These are phyloP conservation scores for Xiphydria camelus DNA, from an alignment of 2,888 invertebrate genomes.

Conservation along the genomic window DNA sequence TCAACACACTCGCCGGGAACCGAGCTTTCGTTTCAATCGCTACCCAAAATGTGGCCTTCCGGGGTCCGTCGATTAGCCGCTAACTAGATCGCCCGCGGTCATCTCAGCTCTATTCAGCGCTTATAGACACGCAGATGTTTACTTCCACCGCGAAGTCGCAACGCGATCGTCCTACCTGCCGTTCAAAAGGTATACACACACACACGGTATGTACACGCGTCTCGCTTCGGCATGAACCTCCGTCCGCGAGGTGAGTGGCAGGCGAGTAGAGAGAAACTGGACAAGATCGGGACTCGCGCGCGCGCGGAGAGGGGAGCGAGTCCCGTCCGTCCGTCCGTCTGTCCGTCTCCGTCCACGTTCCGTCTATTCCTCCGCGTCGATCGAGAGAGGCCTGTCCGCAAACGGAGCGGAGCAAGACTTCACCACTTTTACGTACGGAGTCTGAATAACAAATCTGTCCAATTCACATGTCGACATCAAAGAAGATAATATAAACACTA, in stretches of 20 bases:
- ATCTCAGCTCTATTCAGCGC: too few relatives aligned
- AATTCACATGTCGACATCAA: slow-evolving; percentile 60
- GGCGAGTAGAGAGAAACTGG: slow-evolving; percentile 27
- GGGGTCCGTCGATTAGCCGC: too few relatives aligned
- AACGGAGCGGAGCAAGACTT: slow-evolving; percentile 57
- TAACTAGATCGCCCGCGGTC: too few relatives aligned
- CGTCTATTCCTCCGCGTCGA: slow-evolving; percentile 25
- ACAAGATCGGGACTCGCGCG: background rate
- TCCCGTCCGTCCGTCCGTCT: slow-evolving; percentile 35
- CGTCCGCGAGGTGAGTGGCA: slow-evolving; percentile 37
- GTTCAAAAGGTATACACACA: background rate
- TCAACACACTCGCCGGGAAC: too few relatives aligned
- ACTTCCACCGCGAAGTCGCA: too few relatives aligned
- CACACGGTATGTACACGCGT: background rate
- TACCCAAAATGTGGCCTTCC: too few relatives aligned
- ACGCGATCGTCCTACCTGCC: too few relatives aligned
- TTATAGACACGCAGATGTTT: too few relatives aligned
- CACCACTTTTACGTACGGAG: slow-evolving; percentile 57
- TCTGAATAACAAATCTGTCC: slow-evolving; percentile 59
- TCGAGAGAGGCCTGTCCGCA: slow-evolving; percentile 43
- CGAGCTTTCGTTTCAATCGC: too few relatives aligned
- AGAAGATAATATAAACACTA: slow-evolving; percentile 60
- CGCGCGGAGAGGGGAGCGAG: slow-evolving; percentile 22
- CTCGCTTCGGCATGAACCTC: slow-evolving; percentile 23
- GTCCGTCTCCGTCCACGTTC: slow-evolving; percentile 20